Evolutionary conservation across 2,888 invertebrate genomes (phyloP).

Genomic region (Hirtodrosophila confusa): DNA sequence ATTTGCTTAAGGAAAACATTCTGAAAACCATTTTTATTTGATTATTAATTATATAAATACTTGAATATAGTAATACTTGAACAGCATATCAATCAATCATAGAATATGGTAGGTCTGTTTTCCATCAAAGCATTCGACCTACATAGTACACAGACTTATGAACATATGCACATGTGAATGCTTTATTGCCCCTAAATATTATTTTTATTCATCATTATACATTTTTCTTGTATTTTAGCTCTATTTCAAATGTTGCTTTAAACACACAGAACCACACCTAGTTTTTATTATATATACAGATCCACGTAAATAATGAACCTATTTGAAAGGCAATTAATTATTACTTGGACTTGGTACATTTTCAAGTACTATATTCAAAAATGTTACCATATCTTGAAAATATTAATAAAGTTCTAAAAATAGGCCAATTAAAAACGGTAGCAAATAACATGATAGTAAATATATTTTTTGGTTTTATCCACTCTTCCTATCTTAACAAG

Average conservation of each 20-base stretch:
- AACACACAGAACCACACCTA: background rate
- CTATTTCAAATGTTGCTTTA: background rate
- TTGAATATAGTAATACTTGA: conserved; percentile 7
- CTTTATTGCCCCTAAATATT: conserved; percentile 2
- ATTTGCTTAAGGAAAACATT: no score
- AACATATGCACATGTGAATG: no score
- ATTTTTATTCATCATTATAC: conserved; percentile 6
- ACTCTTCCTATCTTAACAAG: no score
- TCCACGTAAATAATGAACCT: conserved; percentile 1
- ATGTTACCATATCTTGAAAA: background rate
- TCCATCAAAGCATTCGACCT: conserved; percentile 21
- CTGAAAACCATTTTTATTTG: background rate
- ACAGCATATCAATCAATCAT: conserved; percentile 23
- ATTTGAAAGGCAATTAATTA: conserved; percentile 7
- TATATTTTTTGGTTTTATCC: no score
- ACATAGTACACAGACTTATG: conserved; percentile 1
- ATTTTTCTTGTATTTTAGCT: conserved; percentile 2
- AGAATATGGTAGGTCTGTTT: conserved; percentile 7
- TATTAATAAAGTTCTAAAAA: conserved; percentile 10
- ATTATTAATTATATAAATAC: background rate
- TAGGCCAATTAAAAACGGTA: conserved; percentile 8
- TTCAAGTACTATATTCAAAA: conserved; percentile 5
- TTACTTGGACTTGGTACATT: background rate
- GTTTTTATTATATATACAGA: conserved; percentile 6
- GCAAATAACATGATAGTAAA: no score